These are phyloP conservation scores for western clawed frog (Xenopus tropicalis) DNA, from an alignment of 2,113 vertebrate genomes.

Conservation along the genomic window DNA sequence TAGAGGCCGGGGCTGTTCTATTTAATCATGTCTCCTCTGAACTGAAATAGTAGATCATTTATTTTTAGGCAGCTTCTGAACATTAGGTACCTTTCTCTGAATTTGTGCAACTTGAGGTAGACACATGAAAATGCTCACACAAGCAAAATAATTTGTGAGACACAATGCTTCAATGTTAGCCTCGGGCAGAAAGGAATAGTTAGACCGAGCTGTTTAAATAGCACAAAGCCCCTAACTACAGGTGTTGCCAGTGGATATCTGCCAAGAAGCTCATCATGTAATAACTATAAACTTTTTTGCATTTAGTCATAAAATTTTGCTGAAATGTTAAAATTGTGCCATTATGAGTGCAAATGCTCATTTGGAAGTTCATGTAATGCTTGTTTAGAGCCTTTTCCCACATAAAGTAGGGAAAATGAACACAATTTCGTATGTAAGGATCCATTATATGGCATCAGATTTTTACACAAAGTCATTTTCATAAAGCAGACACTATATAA, in stretches of 20 bases:
- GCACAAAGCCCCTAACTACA: background rate
- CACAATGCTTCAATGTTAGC: background rate
- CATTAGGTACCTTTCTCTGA: constrained; percentile 40
- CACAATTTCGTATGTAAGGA: too few species aligned
- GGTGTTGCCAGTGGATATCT: background rate
- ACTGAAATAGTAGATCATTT: constrained; percentile 46
- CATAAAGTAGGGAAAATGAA: too few species aligned
- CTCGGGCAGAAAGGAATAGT: constrained; percentile 3
- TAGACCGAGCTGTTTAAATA: constrained; percentile 4
- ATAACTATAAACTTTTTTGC: background rate
- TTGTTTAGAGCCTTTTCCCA: too few species aligned
- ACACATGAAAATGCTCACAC: constrained; percentile 49
- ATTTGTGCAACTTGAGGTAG: constrained; percentile 38
- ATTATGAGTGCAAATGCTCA: too few species aligned
- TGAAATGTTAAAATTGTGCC: too few species aligned
- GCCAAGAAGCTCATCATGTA: background rate
- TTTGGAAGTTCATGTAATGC: too few species aligned
- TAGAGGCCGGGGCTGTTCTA: constrained; percentile 42
- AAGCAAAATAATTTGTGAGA: constrained; percentile 41
- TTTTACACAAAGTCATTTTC: too few species aligned
- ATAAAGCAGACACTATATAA: too few species aligned
- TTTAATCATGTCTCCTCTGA: constrained; percentile 48
- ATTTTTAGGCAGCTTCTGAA: constrained; percentile 49
- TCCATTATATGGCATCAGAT: too few species aligned
- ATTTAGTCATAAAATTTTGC: too few species aligned